These are phyloP conservation scores for Philotrypesis tridentata DNA, from an alignment of 1,140 invertebrate genomes.

Conservation along the genomic window DNA sequence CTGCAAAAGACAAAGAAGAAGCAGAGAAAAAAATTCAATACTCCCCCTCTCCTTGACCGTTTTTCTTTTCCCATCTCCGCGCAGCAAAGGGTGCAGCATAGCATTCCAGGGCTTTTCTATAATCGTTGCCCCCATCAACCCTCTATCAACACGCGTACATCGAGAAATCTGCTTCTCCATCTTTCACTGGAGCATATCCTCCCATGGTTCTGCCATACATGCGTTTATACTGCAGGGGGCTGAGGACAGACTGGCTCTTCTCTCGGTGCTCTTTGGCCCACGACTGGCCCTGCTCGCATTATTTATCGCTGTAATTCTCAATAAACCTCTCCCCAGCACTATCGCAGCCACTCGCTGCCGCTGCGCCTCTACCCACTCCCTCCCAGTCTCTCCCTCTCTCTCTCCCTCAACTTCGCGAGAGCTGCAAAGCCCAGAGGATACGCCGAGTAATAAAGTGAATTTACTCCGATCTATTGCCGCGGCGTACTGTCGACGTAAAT, in stretches of 20 bases:
- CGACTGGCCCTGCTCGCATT: slow-evolving; percentile 57
- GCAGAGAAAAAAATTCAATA: too few relatives aligned
- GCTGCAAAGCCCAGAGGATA: slow-evolving; percentile 29
- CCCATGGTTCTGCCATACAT: background rate
- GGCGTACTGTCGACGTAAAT: slow-evolving; percentile 6
- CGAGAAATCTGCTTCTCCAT: background rate
- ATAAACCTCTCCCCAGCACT: slow-evolving; percentile 63
- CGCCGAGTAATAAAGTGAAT: slow-evolving; percentile 63
- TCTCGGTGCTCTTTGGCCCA: background rate
- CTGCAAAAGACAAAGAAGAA: too few relatives aligned
- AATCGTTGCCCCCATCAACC: too few relatives aligned
- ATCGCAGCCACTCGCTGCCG: background rate
- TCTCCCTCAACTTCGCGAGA: background rate
- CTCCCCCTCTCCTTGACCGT: too few relatives aligned
- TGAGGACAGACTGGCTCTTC: too few relatives aligned
- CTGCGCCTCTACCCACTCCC: background rate
- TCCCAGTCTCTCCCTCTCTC: background rate
- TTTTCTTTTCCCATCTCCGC: too few relatives aligned
- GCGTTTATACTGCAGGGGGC: too few relatives aligned
- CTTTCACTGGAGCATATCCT: background rate
- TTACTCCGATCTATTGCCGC: slow-evolving; percentile 61
- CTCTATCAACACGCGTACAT: too few relatives aligned
- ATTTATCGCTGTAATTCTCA: slow-evolving; percentile 70
- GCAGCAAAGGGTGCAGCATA: too few relatives aligned
- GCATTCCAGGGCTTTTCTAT: too few relatives aligned